Base-by-base conservation (phyloP, 2,113 vertebrate species). In the Otus sunia region DNA sequence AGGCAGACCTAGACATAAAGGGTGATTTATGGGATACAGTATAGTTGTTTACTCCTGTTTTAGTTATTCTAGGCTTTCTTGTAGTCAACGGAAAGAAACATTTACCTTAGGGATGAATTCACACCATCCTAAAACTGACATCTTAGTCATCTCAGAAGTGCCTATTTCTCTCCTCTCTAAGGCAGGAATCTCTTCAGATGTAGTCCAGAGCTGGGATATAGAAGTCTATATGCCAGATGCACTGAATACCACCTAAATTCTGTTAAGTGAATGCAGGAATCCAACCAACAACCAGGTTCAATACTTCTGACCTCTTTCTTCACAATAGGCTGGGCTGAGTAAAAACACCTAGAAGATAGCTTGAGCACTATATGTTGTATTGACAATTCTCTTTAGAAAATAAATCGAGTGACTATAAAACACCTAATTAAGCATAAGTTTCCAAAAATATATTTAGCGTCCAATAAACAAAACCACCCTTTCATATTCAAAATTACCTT, bases 401-500 rank as follows among this genome's bases (percentile, higher is more conserved):
- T 4, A 78, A 45, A 52, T 5, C 27, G 22, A 39, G 26, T 34
- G 8, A 86, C 34, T 88, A 74, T 3, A 43, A 37, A n/a, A 83
- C 25, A 12, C 19, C 17, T 60, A 37, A 68, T 66, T 90, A 41
- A 58, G n/a, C 6, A 4, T 34, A 62, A 30, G 10, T 55, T 95
- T 73, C 73, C n/a, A 71, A 91, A 97, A 91, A 36, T 20, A 43
- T 26, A 67, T 55, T 88, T 64, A 63, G 15, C 32, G n/a, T 29
- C 37, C 37, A 69, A 66, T 4, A 88, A 64, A 82, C 21, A 76
- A 49, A 84, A 78, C 5, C 23, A 92, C 5, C 4, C 25, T 49
- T 95, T 12, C 47, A 36, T 26, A 36, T 92, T 84, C 60, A 83
- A 64, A 53, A 90, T 97, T 98, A 99, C 99, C 99, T 99, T 99